Evolutionary conservation across 2,113 vertebrate species (phyloP).

Genomic region (Falcunculus frontatus): DNA sequence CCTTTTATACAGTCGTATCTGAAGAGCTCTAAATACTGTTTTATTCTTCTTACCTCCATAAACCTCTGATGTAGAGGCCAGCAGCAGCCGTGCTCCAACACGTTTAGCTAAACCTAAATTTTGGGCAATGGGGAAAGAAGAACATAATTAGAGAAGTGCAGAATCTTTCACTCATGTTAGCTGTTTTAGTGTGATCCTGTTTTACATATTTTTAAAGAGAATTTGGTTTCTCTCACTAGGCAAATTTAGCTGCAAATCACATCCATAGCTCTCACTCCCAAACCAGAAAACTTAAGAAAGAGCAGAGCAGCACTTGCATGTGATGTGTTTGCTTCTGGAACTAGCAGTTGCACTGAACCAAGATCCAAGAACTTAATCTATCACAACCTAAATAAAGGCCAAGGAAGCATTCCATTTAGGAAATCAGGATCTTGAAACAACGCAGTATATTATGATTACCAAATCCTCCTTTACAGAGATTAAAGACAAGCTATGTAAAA

Average conservation of each 20-base stretch:
- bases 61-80: constrained; percentile 96
- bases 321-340: background rate
- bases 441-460: background rate
- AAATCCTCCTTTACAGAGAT: background rate
- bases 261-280: background rate
- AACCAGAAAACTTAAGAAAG: background rate
- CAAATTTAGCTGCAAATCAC: background rate
- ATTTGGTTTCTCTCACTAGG: background rate
- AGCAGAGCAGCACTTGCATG: background rate
- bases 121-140: background rate
- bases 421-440: background rate
- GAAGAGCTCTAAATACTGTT: background rate
- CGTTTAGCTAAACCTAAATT: constrained; percentile 90
- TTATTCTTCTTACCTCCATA: constrained; percentile 87
- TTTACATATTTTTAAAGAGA: background rate
- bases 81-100: constrained; percentile 91
- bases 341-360: background rate
- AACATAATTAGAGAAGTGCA: background rate
- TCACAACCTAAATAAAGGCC: background rate
- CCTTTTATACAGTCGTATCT: background rate
- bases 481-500: background rate
- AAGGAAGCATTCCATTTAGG: background rate
- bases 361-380: background rate
- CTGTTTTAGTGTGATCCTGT: background rate
- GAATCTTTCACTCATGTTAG: background rate